A percentile compares a stretch with the other conserved stretches of the same genome.
Conservation (phyloP, 2,888 invertebrate species). For the Apamea anceps region DNA sequence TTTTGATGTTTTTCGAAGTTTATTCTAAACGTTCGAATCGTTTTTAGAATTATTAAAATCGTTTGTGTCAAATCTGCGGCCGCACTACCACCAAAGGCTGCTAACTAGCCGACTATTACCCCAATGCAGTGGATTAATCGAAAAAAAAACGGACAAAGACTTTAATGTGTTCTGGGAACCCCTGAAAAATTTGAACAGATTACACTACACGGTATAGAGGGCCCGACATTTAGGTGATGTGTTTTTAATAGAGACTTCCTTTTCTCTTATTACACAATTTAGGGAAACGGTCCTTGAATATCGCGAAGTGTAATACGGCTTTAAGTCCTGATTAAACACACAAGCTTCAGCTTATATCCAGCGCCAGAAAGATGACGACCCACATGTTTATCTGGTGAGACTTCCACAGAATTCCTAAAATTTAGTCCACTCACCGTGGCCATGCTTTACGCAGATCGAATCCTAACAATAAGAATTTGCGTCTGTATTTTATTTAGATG, state of each 20-base stretch:
- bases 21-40: neutral
- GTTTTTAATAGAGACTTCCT: too few relatives aligned
- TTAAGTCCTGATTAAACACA: neutral
- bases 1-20: neutral
- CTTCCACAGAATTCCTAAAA: conserved; percentile 7
- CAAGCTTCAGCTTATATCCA: neutral
- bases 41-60: too few relatives aligned
- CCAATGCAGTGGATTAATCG: neutral
- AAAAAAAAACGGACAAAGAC: neutral
- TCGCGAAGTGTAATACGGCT: too few relatives aligned
- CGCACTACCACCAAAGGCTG: neutral
- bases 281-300: too few relatives aligned
- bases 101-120: neutral
- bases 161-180: neutral
- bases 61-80: too few relatives aligned
- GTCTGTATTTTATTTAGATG: conserved; percentile 42
- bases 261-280: too few relatives aligned
- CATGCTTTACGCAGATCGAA: conserved; percentile 30
- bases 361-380: neutral
- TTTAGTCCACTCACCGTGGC: conserved; percentile 17
- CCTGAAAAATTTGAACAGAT: neutral
- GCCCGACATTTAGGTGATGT: too few relatives aligned
- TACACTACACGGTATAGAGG: too few relatives aligned
- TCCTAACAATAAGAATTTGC: conserved; percentile 34
- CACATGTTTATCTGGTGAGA: conserved; percentile 5